Base-by-base conservation (phyloP, 2,888 invertebrate genomes). In the Acanthosoma haemorrhoidale region DNA sequence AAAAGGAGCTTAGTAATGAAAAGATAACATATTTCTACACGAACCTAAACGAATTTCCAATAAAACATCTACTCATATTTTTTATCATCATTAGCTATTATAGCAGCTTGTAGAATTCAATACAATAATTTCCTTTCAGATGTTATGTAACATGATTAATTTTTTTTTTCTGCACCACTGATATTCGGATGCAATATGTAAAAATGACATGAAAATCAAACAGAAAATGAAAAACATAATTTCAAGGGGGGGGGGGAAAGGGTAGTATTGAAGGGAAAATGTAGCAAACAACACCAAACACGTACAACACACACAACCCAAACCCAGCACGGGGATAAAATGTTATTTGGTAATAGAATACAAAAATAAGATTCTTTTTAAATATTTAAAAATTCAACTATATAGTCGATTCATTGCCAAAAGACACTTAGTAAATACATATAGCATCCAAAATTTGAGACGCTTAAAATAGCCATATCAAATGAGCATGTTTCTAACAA, bases 371-470 rank as follows among this genome's bases (percentile, higher is more conserved):
- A 64, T 64, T 70, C 70, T 70, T 43, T 58, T 70, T 59, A 58
- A 67, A 70, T 51, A 58, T 66, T 67, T 58, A 67, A 64, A 70
- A 66, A 61, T 66, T 67, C 60, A 70, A 70, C 70, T 57, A 59
- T 67, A 31, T 32, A 67, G 41, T 64, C 71, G 39, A 70, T 75
- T 75, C 75, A 75, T 75, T 75, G 74, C 73, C 66, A 74, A 69
- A 74, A 75, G 75, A 75, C 75, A 74, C 74, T 75, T 74, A 72
- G 71, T 71, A 72, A 70, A 64, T 41, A 71, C 72, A 70, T 32
- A 70, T 68, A 69, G 70, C 70, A 64, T 69, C 71, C 71, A 41
- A 29, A 41, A 16, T 61, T 38, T 31, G 31, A 63, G 61, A 38
- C 36, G 57, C 38, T 31, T 64, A 60, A 60, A 60, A 57, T 39